Conservation (phyloP, 2,797 vertebrate genomes). For the Pantherophis alleghaniensis region DNA sequence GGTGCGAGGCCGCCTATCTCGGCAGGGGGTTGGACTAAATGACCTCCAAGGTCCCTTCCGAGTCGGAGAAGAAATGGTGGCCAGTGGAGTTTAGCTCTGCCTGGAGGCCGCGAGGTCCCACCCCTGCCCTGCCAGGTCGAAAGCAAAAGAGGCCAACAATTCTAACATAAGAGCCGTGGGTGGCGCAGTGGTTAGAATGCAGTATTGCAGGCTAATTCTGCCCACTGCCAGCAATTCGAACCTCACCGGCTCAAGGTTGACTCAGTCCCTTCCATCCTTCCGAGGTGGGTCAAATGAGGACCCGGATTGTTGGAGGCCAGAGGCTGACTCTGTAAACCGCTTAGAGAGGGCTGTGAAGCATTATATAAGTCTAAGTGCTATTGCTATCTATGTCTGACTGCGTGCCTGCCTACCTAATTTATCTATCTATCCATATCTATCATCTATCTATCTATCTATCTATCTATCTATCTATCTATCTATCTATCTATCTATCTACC, state of each 20-base stretch:
- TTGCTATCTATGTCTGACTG: too few relatives aligned
- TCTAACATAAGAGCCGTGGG: neutral
- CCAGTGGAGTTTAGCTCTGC: neutral
- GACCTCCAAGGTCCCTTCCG: neutral
- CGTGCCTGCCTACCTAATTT: too few relatives aligned
- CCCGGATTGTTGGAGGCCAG: too few relatives aligned
- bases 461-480: too few relatives aligned
- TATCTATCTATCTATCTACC: too few relatives aligned
- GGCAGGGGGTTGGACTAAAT: neutral
- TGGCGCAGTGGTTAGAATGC: neutral
- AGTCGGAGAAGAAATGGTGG: neutral
- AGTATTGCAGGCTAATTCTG: neutral
- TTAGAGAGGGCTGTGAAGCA: too few relatives aligned
- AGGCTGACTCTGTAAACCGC: too few relatives aligned
- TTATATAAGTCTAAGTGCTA: too few relatives aligned
- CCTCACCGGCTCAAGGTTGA: neutral
- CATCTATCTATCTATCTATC: too few relatives aligned
- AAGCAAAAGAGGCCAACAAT: neutral
- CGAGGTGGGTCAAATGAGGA: too few relatives aligned
- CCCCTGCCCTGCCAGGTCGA: neutral
- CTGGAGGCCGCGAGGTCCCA: neutral
- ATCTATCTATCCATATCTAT: too few relatives aligned
- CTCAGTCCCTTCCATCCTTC: too few relatives aligned
- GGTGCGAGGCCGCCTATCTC: neutral
- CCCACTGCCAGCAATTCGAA: neutral